phyloP scores from a whole-genome alignment of 1,140 invertebrate species.

The Drosophila rhopaloa region DNA sequence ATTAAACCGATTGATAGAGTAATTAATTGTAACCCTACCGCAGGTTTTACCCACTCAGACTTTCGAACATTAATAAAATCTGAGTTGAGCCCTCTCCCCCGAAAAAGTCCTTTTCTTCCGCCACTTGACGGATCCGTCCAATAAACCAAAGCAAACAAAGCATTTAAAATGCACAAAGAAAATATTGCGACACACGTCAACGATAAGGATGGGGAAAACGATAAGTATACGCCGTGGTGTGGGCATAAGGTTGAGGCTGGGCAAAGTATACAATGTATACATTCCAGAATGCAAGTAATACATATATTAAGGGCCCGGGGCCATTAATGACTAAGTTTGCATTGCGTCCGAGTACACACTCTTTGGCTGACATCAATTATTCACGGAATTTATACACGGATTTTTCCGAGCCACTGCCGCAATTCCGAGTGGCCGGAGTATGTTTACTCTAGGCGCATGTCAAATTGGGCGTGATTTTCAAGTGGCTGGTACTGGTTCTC shows the following conservation, averaged over 20 bases:
- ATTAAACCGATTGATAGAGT: neutral
- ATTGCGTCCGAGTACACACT: slow-evolving; percentile 50
- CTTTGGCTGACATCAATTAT: slow-evolving; percentile 72
- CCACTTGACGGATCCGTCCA: slow-evolving; percentile 44
- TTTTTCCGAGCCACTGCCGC: slow-evolving; percentile 49
- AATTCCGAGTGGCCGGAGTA: slow-evolving; percentile 34
- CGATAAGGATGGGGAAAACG: slow-evolving; percentile 29
- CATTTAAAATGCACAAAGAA: slow-evolving; percentile 75
- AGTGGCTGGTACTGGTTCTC: slow-evolving; percentile 58
- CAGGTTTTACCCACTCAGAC: neutral
- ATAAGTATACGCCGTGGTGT: slow-evolving; percentile 32
- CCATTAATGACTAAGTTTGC: slow-evolving; percentile 73
- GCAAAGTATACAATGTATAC: slow-evolving; percentile 32
- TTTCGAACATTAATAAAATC: slow-evolving; percentile 1
- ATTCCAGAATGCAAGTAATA: slow-evolving; percentile 39
- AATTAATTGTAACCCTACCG: neutral
- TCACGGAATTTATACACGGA: slow-evolving; percentile 77
- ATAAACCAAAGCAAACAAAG: slow-evolving; percentile 62
- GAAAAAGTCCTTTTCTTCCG: neutral
- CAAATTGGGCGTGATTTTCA: slow-evolving; percentile 82
- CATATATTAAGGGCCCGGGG: slow-evolving; percentile 66
- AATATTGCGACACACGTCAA: slow-evolving; percentile 68
- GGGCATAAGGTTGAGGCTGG: slow-evolving; percentile 35
- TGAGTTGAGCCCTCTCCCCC: slow-evolving; percentile 9
- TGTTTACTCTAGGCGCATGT: slow-evolving; percentile 76